phyloP scores from a whole-genome alignment of 1,140 invertebrate genomes.

The Sinonovacula constricta region DNA sequence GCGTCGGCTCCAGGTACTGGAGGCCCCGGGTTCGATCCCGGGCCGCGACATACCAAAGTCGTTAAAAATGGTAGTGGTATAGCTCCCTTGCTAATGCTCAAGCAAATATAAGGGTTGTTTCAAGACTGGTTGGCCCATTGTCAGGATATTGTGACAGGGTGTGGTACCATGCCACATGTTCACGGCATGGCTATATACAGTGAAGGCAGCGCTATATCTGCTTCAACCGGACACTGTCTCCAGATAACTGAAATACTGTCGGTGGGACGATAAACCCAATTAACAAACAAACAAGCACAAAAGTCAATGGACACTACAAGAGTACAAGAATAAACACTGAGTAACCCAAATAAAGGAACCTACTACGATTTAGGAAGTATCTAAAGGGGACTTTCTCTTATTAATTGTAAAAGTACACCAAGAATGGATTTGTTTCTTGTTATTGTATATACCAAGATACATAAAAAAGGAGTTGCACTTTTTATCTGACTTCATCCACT shows the following conservation, averaged over 20 bases:
- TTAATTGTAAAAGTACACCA: too few species aligned
- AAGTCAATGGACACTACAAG: too few species aligned
- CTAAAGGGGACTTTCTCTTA: too few species aligned
- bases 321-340: too few species aligned
- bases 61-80: background rate
- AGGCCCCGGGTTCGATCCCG: background rate
- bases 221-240: background rate
- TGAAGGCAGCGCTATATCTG: too few species aligned
- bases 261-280: background rate
- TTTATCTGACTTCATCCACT: too few species aligned
- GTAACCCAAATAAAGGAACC: too few species aligned
- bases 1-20: background rate
- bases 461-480: too few species aligned
- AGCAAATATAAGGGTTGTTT: background rate
- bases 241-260: background rate
- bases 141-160: background rate
- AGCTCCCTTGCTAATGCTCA: background rate
- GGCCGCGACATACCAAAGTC: background rate
- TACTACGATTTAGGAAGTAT: too few species aligned
- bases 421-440: too few species aligned
- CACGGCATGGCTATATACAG: too few species aligned
- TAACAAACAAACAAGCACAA: background rate
- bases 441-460: too few species aligned
- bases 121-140: background rate
- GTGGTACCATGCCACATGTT: background rate